phyloP scores from a whole-genome alignment of 2,888 invertebrate species.

The Drosophila stalkeri region DNA sequence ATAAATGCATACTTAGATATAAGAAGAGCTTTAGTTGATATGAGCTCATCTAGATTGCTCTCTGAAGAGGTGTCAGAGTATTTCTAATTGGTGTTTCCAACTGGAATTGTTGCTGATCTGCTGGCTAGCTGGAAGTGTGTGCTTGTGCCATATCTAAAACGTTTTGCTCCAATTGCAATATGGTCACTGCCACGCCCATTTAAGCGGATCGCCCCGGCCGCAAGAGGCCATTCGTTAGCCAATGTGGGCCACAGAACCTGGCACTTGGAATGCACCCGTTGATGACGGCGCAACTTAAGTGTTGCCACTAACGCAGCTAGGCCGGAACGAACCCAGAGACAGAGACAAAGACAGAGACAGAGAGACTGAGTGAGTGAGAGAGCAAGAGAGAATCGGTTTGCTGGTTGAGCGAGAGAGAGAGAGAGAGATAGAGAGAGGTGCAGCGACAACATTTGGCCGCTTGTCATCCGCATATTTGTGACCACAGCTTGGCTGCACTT shows the following conservation, averaged over 20 bases:
- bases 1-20: too few relatives aligned
- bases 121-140: slow-evolving; percentile 1
- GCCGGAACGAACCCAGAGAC: slow-evolving; percentile 40
- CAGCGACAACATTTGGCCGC: slow-evolving; percentile 46
- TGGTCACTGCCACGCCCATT: slow-evolving; percentile 46
- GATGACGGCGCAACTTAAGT: slow-evolving; percentile 53
- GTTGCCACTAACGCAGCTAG: slow-evolving; percentile 40
- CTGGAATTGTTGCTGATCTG: slow-evolving; percentile 7
- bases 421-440: not conserved
- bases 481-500: slow-evolving; percentile 65
- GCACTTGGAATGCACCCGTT: slow-evolving; percentile 55
- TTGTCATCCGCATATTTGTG: slow-evolving; percentile 64
- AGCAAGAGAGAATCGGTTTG: not conserved
- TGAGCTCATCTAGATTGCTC: not conserved
- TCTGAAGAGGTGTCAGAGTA: not conserved
- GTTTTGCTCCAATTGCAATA: slow-evolving; percentile 47
- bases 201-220: slow-evolving; percentile 43
- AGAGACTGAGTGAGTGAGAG: not conserved
- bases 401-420: not conserved
- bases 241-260: slow-evolving; percentile 64
- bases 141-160: slow-evolving; percentile 40
- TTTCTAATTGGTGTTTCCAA: not conserved
- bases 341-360: slow-evolving; percentile 2
- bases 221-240: slow-evolving; percentile 32
- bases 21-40: not conserved